Evolutionary conservation across 64 coral and sea anemone species (phyloP).

Genomic region (Anthopleura sola): DNA sequence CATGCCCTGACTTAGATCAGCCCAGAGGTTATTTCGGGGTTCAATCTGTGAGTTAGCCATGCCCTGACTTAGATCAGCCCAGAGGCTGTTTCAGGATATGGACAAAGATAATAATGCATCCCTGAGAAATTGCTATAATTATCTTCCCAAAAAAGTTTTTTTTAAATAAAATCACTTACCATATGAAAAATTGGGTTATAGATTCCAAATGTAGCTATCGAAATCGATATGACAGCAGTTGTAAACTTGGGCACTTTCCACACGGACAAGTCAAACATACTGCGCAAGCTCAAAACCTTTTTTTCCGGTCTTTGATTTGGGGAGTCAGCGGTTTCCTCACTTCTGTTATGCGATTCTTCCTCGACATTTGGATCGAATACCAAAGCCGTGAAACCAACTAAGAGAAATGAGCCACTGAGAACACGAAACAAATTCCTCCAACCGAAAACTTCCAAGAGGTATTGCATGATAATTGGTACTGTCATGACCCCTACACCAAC

Average conservation of each 20-base stretch:
- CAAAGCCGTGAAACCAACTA: background rate
- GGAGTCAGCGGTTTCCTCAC: background rate
- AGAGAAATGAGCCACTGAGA: background rate
- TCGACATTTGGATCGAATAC: background rate
- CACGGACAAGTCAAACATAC: conserved; percentile 19
- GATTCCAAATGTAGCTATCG: background rate
- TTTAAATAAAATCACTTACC: too few species aligned
- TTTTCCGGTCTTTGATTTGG: background rate
- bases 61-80: too few species aligned
- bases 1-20: too few species aligned
- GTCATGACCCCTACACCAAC: conserved; percentile 7
- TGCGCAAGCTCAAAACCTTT: background rate
- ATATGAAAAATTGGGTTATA: background rate
- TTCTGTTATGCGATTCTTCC: background rate
- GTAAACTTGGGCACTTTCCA: conserved; percentile 12
- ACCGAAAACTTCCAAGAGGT: background rate
- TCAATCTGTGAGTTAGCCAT: too few species aligned
- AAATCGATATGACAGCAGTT: background rate
- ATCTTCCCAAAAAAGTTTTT: too few species aligned
- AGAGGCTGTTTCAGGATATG: too few species aligned
- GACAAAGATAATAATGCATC: too few species aligned
- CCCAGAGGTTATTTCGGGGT: too few species aligned
- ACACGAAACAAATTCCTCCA: background rate
- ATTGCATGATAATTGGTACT: background rate
- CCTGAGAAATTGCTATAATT: too few species aligned